phyloP scores from a whole-genome alignment of 2,113 vertebrate species.

The Spheniscus mendiculus region DNA sequence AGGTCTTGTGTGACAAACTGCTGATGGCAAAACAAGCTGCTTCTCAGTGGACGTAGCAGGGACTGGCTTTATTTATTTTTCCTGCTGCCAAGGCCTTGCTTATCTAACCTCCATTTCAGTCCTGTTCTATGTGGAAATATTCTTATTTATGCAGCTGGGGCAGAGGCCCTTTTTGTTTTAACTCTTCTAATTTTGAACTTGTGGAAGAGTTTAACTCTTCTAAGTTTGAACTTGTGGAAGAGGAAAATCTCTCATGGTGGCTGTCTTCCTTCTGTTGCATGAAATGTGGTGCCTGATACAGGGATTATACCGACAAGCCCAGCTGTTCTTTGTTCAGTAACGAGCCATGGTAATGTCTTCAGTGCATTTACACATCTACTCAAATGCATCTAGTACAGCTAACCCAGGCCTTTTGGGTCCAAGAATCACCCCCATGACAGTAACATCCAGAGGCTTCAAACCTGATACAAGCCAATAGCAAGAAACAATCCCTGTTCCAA shows the following conservation, averaged over 20 bases:
- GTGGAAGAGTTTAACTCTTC: conserved; percentile 29
- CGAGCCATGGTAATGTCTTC: neutral
- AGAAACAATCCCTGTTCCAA: neutral
- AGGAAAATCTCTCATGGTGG: neutral
- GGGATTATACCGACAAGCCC: rapidly evolving
- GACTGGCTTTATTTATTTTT: conserved; percentile 49
- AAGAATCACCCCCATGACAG: neutral
- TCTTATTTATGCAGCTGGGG: conserved; percentile 64
- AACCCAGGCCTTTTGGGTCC: neutral
- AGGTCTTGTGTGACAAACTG: neutral
- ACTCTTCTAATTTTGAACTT: neutral
- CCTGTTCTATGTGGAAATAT: neutral
- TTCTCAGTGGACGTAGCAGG: neutral
- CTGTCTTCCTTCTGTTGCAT: neutral
- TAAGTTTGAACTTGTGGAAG: neutral
- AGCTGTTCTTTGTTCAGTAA: no score
- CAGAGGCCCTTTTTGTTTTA: conserved; percentile 21
- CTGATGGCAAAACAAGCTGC: neutral
- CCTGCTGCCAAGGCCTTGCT: conserved; percentile 59
- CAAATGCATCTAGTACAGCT: neutral
- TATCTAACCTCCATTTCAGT: conserved; percentile 55
- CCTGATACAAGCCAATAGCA: neutral
- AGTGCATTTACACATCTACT: neutral
- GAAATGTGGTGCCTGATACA: neutral
- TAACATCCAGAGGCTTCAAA: neutral